Evolutionary conservation across 2,113 vertebrate genomes (phyloP), one percentile per base, ranked within the genome.

Genomic region (Erinaceus europaeus): DNA sequence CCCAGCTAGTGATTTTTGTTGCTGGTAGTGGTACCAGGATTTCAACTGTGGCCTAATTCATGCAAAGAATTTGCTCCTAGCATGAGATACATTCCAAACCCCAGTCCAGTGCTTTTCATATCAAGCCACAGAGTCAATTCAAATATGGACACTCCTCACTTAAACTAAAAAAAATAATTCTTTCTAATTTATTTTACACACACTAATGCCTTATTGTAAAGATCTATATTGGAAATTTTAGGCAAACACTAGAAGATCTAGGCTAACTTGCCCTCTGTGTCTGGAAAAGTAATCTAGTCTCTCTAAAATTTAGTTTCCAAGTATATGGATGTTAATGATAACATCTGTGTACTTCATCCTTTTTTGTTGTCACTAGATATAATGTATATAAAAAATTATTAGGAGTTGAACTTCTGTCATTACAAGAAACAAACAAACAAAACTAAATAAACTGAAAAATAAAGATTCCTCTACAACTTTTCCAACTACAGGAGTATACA

Each of bases 381-480:
- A 62, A 42, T 36, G 5, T 42, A 18, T 59, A 67, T 57, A 34
- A 44, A 57, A 48, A 38, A 53, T 46, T 36, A 50, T 4, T 73
- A 38, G 44, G 32, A 64, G 1, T 79, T 79, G 52, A 12, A 74
- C 21, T 61, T 15, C 36, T 50, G 34, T 52, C 17, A 65, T 48
- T 14, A 53, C 20, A 44, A 83, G 77, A 73, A 83, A 65, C n/a
- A n/a, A n/a, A n/a, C n/a, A n/a, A n/a, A n/a, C n/a, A 86, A 73
- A 40, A 7, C 18, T 67, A 27, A 78, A 67, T 46, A 73, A 50
- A 29, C 12, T 55, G 57, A 72, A 87, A 74, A 68, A 40, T 62
- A 86, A 15, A n/a, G 50, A 36, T 25, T 78, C 32, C 61, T 32
- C 34, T 50, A 53, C 20, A 53, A 53, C 20, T 53, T 23, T 53